These are phyloP conservation scores for Morone chrysops DNA, from an alignment of 2,113 vertebrate genomes.

Conservation along the genomic window DNA sequence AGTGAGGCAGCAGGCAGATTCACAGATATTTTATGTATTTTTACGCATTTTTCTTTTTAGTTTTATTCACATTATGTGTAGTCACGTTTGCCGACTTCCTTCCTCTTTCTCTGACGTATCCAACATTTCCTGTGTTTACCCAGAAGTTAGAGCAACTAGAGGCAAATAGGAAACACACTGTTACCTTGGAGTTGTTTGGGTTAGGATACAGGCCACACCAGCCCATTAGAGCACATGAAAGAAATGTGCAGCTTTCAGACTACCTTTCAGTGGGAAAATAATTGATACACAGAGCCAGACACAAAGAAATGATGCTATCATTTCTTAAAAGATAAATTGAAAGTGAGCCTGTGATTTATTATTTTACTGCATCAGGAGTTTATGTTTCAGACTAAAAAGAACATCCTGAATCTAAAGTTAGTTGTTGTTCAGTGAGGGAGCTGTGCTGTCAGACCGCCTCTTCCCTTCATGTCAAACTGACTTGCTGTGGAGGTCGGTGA, in stretches of 20 bases:
- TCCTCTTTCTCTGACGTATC: too few relatives aligned
- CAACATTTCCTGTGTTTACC: too few relatives aligned
- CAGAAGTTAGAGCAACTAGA: too few relatives aligned
- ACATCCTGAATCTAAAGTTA: conserved; percentile 21
- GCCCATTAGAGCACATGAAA: too few relatives aligned
- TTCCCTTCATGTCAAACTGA: conserved; percentile 22
- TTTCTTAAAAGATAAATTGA: neutral
- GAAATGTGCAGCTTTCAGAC: neutral
- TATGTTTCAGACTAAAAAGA: neutral
- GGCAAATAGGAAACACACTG: too few relatives aligned
- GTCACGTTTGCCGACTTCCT: too few relatives aligned
- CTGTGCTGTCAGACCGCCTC: conserved; percentile 8
- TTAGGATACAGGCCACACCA: neutral
- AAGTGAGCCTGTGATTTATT: neutral
- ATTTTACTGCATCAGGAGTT: conserved; percentile 8
- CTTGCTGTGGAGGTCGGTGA: conserved; percentile 33
- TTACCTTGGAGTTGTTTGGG: neutral
- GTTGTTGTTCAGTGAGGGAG: conserved; percentile 4
- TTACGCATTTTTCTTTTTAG: too few relatives aligned
- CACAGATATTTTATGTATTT: too few relatives aligned
- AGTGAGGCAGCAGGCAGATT: too few relatives aligned
- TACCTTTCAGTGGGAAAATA: neutral
- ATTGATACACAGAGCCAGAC: neutral
- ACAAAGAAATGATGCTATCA: neutral
- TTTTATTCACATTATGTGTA: too few relatives aligned